phyloP scores from a whole-genome alignment of 1,140 invertebrate genomes.

The Achatina immaculata region DNA sequence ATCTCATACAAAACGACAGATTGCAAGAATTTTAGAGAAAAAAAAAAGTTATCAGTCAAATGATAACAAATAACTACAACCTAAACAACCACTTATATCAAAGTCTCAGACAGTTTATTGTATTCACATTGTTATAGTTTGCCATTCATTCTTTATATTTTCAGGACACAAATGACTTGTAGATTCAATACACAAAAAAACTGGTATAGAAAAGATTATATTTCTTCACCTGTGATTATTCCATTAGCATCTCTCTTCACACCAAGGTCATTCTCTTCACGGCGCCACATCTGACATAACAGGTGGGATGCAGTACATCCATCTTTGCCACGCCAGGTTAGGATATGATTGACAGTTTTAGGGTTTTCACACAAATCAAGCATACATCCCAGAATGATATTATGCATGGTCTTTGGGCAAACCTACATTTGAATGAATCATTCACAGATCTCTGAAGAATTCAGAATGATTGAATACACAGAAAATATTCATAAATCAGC shows the following conservation, averaged over 20 bases:
- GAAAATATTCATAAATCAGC: too few species aligned
- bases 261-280: slow-evolving; percentile 69
- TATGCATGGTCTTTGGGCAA: slow-evolving; percentile 69
- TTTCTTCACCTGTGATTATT: slow-evolving; percentile 65
- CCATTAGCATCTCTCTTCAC: slow-evolving; percentile 63
- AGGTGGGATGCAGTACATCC: slow-evolving; percentile 67
- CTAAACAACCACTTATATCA: too few species aligned
- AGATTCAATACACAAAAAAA: too few species aligned
- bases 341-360: slow-evolving; percentile 67
- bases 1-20: too few species aligned
- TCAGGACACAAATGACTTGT: too few species aligned
- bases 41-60: too few species aligned
- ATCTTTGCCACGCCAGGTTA: slow-evolving; percentile 67
- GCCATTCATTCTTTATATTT: too few species aligned
- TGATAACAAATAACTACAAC: too few species aligned
- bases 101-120: too few species aligned
- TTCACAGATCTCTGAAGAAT: not conserved
- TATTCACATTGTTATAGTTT: too few species aligned
- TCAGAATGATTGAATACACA: not conserved
- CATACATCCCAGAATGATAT: slow-evolving; percentile 69
- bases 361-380: slow-evolving; percentile 71
- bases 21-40: too few species aligned
- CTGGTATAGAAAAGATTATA: too few species aligned
- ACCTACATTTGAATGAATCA: slow-evolving; percentile 49
- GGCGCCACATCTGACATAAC: slow-evolving; percentile 70